A percentile compares a stretch with the other conserved stretches of the same genome.
These are phyloP conservation scores for Tetrapedia diversipes DNA, from an alignment of 2,888 invertebrate genomes.

Conservation along the genomic window DNA sequence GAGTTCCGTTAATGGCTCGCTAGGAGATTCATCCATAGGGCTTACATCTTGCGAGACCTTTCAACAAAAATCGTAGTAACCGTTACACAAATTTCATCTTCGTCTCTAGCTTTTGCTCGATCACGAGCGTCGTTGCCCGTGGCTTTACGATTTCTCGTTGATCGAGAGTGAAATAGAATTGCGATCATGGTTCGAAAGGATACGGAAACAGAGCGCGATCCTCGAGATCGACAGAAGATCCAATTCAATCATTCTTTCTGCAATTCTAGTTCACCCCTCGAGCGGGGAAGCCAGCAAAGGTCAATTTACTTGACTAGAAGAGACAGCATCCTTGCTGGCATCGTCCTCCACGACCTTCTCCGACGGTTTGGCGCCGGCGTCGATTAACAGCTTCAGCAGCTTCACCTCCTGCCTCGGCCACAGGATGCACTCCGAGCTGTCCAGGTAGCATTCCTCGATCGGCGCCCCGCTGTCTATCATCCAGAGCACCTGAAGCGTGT, in stretches of 20 bases:
- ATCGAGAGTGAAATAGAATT: background rate
- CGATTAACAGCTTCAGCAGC: slow-evolving; percentile 88
- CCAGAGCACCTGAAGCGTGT: slow-evolving; percentile 90
- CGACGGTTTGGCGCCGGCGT: slow-evolving; percentile 87
- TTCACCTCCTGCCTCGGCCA: slow-evolving; percentile 86
- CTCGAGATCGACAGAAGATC: no score
- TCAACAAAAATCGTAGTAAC: background rate
- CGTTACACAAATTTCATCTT: slow-evolving; percentile 9
- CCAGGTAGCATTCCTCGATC: slow-evolving; percentile 78
- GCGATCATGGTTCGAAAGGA: no score
- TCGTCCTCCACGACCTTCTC: slow-evolving; percentile 81
- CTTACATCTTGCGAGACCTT: slow-evolving; percentile 81
- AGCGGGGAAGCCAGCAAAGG: background rate
- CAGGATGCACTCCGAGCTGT: slow-evolving; percentile 80
- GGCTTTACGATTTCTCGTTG: background rate
- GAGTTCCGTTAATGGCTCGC: slow-evolving; percentile 82
- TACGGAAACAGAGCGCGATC: no score
- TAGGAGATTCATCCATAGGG: slow-evolving; percentile 80
- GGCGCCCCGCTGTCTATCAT: slow-evolving; percentile 87
- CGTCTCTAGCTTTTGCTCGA: background rate
- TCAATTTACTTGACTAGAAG: slow-evolving; percentile 82
- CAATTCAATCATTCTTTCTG: no score
- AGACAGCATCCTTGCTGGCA: slow-evolving; percentile 76
- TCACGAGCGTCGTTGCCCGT: background rate
- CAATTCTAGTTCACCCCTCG: background rate